Evolutionary conservation across 2,797 vertebrate genomes (phyloP), one percentile per base, ranked within the genome.

Genomic region (Gymnoscopelus microlampas): DNA sequence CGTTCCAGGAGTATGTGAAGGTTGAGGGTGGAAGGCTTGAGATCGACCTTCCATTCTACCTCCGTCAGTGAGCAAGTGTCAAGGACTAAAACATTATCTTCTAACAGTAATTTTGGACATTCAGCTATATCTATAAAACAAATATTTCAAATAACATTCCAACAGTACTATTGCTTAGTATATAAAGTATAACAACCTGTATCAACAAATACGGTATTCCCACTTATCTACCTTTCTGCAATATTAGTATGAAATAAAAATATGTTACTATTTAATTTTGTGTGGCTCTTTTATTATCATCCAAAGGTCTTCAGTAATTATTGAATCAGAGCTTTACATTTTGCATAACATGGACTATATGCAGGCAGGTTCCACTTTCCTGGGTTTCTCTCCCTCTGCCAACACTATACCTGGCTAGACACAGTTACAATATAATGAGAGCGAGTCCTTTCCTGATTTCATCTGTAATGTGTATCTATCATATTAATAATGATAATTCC

Each of bases 21-120:
- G 49, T 93, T 84, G 88, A 50, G 59, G 90, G 91, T 23, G 95
- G 92, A 83, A 93, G 89, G 67, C 79, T 98, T 64, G 94, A 90
- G 84, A 79, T 96, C 77, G 91, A 94, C 51, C 79, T 96, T 71
- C 95, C 93, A 70, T 85, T 92, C 74, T 66, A 84, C 19, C 90
- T 94, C 80, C 82, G 91, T 60, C 81, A 87, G 77, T 89, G 79
- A 85, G 71, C 83, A 69, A 58, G 2, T 11, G 58, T 65, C 60
- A 85, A 73, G 88, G 74, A 82, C 74, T 77, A 71, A 85, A 67
- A 55, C 66, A 81, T 78, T 70, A 78, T 78, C 69, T 68, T 44
- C 65, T 72, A 53, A 68, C 23, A 49, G 26, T 12, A 23, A 73
- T 56, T 63, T 54, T 53, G 70, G 48, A 80, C 66, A 79, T 23